These are phyloP conservation scores for Alcedo quadribrachys DNA, from an alignment of 2,797 vertebrate genomes.

Conservation along the genomic window DNA sequence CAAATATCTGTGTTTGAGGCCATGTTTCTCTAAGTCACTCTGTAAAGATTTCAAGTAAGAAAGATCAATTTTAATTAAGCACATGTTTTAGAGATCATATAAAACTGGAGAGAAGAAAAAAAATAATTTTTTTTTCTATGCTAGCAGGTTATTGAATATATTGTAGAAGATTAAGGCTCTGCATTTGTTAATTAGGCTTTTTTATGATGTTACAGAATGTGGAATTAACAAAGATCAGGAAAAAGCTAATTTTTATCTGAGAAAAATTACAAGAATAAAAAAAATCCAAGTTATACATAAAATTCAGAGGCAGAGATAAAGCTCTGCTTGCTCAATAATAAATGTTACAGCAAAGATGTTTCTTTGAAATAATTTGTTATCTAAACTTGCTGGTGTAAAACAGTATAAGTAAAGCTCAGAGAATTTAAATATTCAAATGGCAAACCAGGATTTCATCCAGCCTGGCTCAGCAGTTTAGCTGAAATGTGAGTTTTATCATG, in stretches of 20 bases:
- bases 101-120: constrained; percentile 53
- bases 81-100: constrained; percentile 65
- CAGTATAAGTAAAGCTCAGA: neutral
- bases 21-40: constrained; percentile 51
- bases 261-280: constrained; percentile 30
- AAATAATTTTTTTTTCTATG: constrained; percentile 19
- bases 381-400: neutral
- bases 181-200: constrained; percentile 62
- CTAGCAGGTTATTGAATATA: constrained; percentile 56
- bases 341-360: constrained; percentile 27
- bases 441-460: neutral
- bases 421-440: constrained; percentile 16
- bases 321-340: neutral
- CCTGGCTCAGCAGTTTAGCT: neutral
- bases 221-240: constrained; percentile 55
- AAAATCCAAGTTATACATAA: neutral
- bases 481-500: neutral
- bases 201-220: constrained; percentile 64
- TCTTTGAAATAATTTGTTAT: constrained; percentile 14
- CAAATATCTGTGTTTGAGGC: constrained; percentile 37
- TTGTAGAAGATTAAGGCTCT: constrained; percentile 60
- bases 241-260: constrained; percentile 56
- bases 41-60: constrained; percentile 70
- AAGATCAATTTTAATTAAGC: constrained; percentile 76
- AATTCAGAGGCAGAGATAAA: neutral